Evolutionary conservation across 2,888 invertebrate species (phyloP), one percentile per base, ranked within the genome.

Genomic region (Onthophagus sagittarius): DNA sequence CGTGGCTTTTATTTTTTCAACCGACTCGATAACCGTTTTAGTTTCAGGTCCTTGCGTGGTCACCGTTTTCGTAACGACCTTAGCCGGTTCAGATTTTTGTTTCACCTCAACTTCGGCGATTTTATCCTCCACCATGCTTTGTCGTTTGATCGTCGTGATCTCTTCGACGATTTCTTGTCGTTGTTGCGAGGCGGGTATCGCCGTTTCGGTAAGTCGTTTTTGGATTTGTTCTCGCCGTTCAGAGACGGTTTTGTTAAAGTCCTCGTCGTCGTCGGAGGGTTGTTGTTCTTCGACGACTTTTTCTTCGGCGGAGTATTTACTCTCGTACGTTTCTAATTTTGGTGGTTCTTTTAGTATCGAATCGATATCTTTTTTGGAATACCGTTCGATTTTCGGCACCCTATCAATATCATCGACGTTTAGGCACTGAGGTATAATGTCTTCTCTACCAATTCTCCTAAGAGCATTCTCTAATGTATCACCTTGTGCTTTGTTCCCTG

Each of bases 401-500:
- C 83, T 86, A 11, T 83, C 86, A 82, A 81, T 84, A 77, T 88
- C 88, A 13, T 88, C 89, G 53, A 88, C 85, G 76, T 89, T 91
- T 78, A 94, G 92, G 84, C 95, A 95, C 79, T 94, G 93, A 77
- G 93, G 92, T 79, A 97, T 93, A 71, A 98, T 96, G 84, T 98
- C 97, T 81, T 96, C 96, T 79, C 98, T 89, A 73, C 94, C 94
- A 76, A 98, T 96, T 78, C 92, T 90, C 80, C 92, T 91, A 65
- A 98, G 87, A 0, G 95, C 96, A 79, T 93, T 89, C 84, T 97
- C 97, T 79, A 98, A 86, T 5, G 92, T 91, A 13, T 73, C 73
- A 67, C 84, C 82, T 79, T 85, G 85, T 71, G 86, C 85, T 80
- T 86, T 86, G 78, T 86, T 87, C 70, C 87, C 86, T n/a, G 86